Conservation (phyloP, 2,113 vertebrate genomes). For the Carassius carassius region DNA sequence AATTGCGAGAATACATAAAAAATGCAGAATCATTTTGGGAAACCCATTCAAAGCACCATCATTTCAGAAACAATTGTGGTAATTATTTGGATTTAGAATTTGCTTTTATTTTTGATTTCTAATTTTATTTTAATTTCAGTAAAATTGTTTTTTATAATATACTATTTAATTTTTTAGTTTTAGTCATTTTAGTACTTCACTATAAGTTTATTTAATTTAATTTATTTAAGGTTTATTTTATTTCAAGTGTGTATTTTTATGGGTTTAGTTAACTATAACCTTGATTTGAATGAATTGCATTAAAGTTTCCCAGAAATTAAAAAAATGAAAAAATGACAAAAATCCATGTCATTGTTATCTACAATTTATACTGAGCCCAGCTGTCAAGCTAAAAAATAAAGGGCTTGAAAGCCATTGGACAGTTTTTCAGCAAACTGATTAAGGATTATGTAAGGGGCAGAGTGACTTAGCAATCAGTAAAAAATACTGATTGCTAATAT, state of each 20-base stretch:
- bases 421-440: not conserved
- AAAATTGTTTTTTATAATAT: not conserved
- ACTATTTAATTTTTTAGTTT: no score
- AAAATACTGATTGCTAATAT: not conserved
- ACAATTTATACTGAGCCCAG: no score
- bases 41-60: not conserved
- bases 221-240: no score
- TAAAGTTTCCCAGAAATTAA: not conserved
- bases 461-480: not conserved
- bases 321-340: no score
- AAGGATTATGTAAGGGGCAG: not conserved
- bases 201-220: no score
- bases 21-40: not conserved
- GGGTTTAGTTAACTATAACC: not conserved
- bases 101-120: not conserved
- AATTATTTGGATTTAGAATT: not conserved
- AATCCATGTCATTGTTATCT: no score
- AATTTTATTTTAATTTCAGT: not conserved
- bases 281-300: not conserved
- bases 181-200: no score
- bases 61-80: not conserved
- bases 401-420: no score
- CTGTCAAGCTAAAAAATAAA: no score
- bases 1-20: not conserved
- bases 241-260: no score